phyloP scores from a whole-genome alignment of 2,888 invertebrate genomes.

The Cheilosia impressa region DNA sequence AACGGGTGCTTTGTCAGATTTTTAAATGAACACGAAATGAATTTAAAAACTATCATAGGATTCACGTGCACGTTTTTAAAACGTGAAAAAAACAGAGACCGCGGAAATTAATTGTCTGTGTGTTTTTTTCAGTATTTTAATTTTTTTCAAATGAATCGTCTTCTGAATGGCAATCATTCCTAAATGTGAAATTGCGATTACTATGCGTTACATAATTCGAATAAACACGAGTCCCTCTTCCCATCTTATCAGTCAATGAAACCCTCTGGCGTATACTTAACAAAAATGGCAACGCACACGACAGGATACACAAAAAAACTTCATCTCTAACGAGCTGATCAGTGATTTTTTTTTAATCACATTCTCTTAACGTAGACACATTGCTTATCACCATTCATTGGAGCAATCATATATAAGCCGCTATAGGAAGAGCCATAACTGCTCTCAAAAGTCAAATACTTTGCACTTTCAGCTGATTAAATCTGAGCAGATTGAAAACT shows the following conservation, averaged over 20 bases:
- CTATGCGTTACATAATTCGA: too few relatives aligned
- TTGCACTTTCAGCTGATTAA: constrained; percentile 44
- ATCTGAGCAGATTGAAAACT: neutral
- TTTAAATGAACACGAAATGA: too few relatives aligned
- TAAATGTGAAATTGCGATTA: too few relatives aligned
- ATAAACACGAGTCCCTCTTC: too few relatives aligned
- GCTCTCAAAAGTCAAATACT: constrained; percentile 44
- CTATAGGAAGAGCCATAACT: constrained; percentile 18
- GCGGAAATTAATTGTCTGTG: too few relatives aligned
- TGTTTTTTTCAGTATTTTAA: too few relatives aligned
- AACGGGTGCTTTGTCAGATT: too few relatives aligned
- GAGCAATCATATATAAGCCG: constrained; percentile 7
- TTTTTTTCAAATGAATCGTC: too few relatives aligned
- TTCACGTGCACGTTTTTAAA: too few relatives aligned
- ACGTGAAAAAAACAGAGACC: too few relatives aligned
- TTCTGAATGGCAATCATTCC: too few relatives aligned
- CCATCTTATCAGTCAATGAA: neutral
- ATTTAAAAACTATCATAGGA: too few relatives aligned
- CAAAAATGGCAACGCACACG: constrained; percentile 2
- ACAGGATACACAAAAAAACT: constrained; percentile 31
- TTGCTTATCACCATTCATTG: constrained; percentile 14
- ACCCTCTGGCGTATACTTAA: neutral
- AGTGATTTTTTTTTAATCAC: constrained; percentile 1
- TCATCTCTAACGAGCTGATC: constrained; percentile 13
- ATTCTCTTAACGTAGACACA: neutral